Percentiles rank a stretch among this genome's conserved stretches.
phyloP scores from a whole-genome alignment of 2,797 vertebrate species.

The Lepilemur septentrionalis region DNA sequence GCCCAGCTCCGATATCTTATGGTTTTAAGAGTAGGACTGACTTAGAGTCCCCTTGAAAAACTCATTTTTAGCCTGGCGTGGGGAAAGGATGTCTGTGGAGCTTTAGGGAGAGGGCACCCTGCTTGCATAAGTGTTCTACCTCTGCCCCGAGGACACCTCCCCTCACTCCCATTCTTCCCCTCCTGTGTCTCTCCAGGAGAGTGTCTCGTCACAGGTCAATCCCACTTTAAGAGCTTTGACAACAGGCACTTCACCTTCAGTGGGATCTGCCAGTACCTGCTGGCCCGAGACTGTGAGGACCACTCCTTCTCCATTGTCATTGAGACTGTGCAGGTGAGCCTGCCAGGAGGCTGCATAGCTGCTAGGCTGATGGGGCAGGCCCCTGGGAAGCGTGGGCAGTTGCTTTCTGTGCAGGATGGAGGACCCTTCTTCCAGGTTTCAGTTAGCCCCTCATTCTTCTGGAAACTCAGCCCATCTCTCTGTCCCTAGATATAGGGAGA shows the following conservation, averaged over 20 bases:
- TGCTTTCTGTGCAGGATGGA: background rate
- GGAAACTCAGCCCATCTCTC: background rate
- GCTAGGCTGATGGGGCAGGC: background rate
- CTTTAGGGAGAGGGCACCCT: background rate
- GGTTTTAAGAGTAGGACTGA: background rate
- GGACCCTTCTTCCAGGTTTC: background rate
- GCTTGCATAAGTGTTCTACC: too few relatives aligned
- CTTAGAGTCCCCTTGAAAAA: background rate
- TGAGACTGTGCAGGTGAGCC: slow-evolving; percentile 93
- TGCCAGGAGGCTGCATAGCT: background rate
- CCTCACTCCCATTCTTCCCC: background rate
- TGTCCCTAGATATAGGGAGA: background rate
- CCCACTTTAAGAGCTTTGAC: slow-evolving; percentile 98
- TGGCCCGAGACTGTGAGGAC: slow-evolving; percentile 92
- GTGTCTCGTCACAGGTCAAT: slow-evolving; percentile 95
- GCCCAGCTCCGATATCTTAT: background rate
- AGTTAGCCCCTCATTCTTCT: background rate
- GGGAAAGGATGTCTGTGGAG: background rate
- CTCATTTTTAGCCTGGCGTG: too few relatives aligned
- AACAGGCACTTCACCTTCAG: slow-evolving; percentile 96
- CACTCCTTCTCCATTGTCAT: slow-evolving; percentile 92
- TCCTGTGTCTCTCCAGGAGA: slow-evolving; percentile 86
- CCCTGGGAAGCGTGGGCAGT: background rate
- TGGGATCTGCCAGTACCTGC: slow-evolving; percentile 94
- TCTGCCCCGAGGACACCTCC: background rate